phyloP scores from a whole-genome alignment of 2,888 invertebrate species.

The Petrophora chlorosata region DNA sequence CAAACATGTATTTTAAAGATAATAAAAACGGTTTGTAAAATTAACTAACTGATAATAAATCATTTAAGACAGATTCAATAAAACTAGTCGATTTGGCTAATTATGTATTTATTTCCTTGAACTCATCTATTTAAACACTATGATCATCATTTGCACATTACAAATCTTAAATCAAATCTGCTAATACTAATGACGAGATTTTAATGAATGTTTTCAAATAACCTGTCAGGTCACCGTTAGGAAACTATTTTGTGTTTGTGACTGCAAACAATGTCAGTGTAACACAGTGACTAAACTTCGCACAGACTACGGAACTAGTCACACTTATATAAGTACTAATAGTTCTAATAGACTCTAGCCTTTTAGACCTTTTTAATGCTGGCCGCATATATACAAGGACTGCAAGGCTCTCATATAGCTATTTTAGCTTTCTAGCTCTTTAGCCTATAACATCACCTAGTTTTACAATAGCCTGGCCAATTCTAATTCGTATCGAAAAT shows the following conservation, averaged over 20 bases:
- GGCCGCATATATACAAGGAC: too few relatives aligned
- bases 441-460: too few relatives aligned
- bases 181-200: slow-evolving; percentile 35
- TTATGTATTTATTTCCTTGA: background rate
- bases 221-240: slow-evolving; percentile 49
- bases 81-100: too few relatives aligned
- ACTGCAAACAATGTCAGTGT: slow-evolving; percentile 5
- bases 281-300: slow-evolving; percentile 6
- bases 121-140: background rate
- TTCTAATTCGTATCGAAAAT: too few relatives aligned
- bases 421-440: too few relatives aligned
- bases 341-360: background rate
- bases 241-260: slow-evolving; percentile 14
- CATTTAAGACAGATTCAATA: too few relatives aligned
- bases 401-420: too few relatives aligned
- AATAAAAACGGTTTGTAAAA: too few relatives aligned
- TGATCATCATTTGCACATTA: slow-evolving; percentile 3
- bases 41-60: too few relatives aligned
- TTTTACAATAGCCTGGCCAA: too few relatives aligned
- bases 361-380: too few relatives aligned
- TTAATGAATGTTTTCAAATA: slow-evolving; percentile 46
- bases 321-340: background rate
- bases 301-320: background rate
- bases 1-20: too few relatives aligned
- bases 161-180: background rate